Percentiles rank a stretch among this genome's conserved stretches.
phyloP scores from a whole-genome alignment of 2,888 invertebrate species.

The Erynnis tages region DNA sequence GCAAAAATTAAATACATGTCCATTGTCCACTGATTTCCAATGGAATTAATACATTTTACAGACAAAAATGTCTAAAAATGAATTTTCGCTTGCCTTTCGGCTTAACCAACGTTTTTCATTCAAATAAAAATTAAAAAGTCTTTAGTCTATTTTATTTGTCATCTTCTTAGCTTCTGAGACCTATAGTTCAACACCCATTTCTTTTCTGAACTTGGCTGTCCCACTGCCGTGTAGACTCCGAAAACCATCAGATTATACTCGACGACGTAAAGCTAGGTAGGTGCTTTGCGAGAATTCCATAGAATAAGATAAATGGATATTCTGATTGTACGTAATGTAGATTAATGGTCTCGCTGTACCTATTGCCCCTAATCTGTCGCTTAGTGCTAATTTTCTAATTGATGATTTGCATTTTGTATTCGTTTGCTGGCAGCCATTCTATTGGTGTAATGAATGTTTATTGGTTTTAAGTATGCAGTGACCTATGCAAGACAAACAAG shows the following conservation, averaged over 20 bases:
- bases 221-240: slow-evolving; percentile 55
- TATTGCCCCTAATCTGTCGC: slow-evolving; percentile 14
- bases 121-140: too few relatives aligned
- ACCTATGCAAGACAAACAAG: too few relatives aligned
- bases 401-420: slow-evolving; percentile 18
- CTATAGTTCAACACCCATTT: too few relatives aligned
- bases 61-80: too few relatives aligned
- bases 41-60: too few relatives aligned
- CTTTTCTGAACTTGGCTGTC: too few relatives aligned
- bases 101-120: too few relatives aligned
- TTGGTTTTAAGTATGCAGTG: not conserved
- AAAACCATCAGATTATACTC: slow-evolving; percentile 47
- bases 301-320: slow-evolving; percentile 8
- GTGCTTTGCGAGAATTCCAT: not conserved
- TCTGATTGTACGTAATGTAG: slow-evolving; percentile 6
- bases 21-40: too few relatives aligned
- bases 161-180: too few relatives aligned
- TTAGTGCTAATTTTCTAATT: slow-evolving; percentile 19
- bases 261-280: not conserved
- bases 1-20: too few relatives aligned
- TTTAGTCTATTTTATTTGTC: too few relatives aligned
- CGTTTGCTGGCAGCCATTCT: not conserved
- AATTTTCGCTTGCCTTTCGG: too few relatives aligned
- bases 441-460: not conserved
- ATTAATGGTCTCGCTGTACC: slow-evolving; percentile 14